Evolutionary conservation across 2,797 vertebrate genomes (phyloP).

Genomic region (Rhinogobio ventralis): DNA sequence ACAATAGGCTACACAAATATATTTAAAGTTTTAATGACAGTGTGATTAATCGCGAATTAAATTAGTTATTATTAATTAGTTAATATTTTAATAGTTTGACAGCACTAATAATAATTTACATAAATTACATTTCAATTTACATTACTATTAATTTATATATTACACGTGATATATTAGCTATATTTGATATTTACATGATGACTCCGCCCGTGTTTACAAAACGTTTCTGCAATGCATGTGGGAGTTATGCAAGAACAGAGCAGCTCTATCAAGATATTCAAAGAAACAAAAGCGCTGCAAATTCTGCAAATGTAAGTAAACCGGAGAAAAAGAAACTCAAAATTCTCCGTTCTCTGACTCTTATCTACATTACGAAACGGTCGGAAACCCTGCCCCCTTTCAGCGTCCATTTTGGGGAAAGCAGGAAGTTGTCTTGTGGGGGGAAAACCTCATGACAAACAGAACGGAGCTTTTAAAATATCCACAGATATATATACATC

Average conservation of each 20-base stretch:
- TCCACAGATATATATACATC: background rate
- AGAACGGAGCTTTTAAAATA: conserved; percentile 2
- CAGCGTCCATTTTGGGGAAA: conserved; percentile 38
- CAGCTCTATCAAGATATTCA: background rate
- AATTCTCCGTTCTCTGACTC: background rate
- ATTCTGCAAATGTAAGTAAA: background rate
- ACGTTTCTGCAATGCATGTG: background rate
- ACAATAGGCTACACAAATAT: too few species aligned
- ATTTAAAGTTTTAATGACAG: too few species aligned
- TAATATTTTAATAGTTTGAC: too few species aligned
- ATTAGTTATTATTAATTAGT: too few species aligned
- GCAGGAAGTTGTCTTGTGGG: conserved; percentile 38
- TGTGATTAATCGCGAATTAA: too few species aligned
- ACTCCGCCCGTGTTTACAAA: conserved; percentile 13
- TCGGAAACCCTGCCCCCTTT: conserved; percentile 24
- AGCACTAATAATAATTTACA: background rate
- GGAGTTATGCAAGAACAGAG: background rate
- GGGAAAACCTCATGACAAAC: conserved; percentile 15
- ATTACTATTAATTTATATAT: background rate
- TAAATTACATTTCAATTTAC: background rate
- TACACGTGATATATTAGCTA: background rate
- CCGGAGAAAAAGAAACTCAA: background rate
- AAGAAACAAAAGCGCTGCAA: background rate
- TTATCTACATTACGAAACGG: conserved; percentile 11
- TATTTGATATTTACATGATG: background rate